Evolutionary conservation across 2,797 vertebrate species (phyloP), one percentile per base, ranked within the genome.

Genomic region (Periparus ater): DNA sequence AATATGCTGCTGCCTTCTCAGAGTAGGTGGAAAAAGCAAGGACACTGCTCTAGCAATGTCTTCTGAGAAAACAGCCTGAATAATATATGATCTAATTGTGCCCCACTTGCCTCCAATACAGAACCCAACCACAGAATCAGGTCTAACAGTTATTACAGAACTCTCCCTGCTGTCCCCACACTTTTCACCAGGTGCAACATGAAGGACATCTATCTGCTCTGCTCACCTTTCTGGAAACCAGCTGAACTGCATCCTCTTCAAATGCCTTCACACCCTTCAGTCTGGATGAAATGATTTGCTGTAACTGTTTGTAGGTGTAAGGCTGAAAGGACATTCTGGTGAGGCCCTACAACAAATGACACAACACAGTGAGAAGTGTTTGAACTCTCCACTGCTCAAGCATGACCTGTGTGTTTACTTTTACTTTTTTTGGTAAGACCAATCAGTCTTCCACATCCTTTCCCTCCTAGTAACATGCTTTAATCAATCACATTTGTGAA

Each of bases 271-370:
- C 47, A 27, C 97, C 96, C 91, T 98, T 98, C 77, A 99, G 98
- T 23, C 99, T 97, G 23, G 99, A 99, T 42, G 91, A 98, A 87
- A 99, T 97, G 73, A 99, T 99, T 97, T 99, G 98, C 97, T 99
- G 99, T 85, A 99, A 97, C 85, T 99, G 99, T 93, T 98, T 99
- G 97, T 98, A 99, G 60, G 98, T 98, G 96, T 99, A 99, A 5
- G 99, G 99, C 97, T 99, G 99, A 97, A 99, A 99, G 40, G 99
- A 99, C 99, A 99, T 99, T 97, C 99, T 97, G 63, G 99, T 99
- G 89, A 99, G 97, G 51, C 99, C 99, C 99, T 99, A 44, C 1
- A 94, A 60, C 20, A 65, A 89, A 88, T 18, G 85, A 91, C 14
- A 93, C 30, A 79, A 51, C 15, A 79, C 9, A 47, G 29, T 36